Percentiles rank a stretch among this genome's conserved stretches.
Evolutionary conservation across 2,888 invertebrate genomes (phyloP).

Genomic region (Agrochola lota): DNA sequence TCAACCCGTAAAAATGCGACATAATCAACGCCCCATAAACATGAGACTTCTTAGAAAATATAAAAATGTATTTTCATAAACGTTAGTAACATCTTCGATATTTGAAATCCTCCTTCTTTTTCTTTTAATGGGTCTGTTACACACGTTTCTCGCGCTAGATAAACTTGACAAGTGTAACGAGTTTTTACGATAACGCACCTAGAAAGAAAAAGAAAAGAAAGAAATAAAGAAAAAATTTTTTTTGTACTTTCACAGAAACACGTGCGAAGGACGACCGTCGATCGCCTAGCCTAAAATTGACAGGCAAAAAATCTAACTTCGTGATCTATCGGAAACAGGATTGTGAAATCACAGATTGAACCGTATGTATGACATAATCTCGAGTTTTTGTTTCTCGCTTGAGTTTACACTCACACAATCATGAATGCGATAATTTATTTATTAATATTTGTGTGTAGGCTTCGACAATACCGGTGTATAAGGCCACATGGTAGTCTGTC

Average conservation of each 20-base stretch:
- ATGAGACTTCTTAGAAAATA: conserved; percentile 23
- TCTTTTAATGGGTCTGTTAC: conserved; percentile 19
- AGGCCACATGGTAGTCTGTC: too few species aligned
- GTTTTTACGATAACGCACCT: not conserved
- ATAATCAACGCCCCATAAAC: conserved; percentile 30
- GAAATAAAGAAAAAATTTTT: not conserved
- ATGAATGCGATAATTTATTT: too few species aligned
- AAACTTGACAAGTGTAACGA: not conserved
- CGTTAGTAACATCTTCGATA: conserved; percentile 32
- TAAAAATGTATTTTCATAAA: conserved; percentile 34
- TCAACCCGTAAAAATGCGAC: conserved; percentile 26
- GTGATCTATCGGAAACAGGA: not conserved
- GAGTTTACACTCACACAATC: not conserved
- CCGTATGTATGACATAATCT: not conserved
- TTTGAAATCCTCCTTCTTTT: conserved; percentile 34
- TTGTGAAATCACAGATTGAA: not conserved
- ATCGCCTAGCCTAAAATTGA: not conserved
- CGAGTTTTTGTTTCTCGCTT: not conserved
- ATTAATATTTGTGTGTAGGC: too few species aligned
- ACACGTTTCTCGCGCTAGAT: not conserved
- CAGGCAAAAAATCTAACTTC: not conserved
- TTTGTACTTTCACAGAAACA: not conserved
- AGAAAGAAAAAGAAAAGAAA: not conserved
- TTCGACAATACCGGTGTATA: too few species aligned
- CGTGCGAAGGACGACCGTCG: not conserved